Conservation (phyloP, 1,140 invertebrate species). For the Belonocnema kinseyi region DNA sequence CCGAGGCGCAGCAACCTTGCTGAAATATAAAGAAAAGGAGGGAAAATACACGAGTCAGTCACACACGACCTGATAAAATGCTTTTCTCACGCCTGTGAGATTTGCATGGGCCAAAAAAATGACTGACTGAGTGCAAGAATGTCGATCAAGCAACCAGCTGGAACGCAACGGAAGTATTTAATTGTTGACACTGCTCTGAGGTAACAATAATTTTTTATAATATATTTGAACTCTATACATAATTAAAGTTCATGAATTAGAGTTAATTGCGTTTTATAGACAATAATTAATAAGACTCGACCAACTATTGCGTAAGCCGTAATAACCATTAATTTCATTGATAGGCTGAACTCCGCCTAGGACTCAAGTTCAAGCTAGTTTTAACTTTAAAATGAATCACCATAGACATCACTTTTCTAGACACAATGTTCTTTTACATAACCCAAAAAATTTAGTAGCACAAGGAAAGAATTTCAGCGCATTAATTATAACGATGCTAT, state of each 20-base stretch:
- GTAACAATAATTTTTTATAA: not conserved
- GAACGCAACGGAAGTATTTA: slow-evolving; percentile 9
- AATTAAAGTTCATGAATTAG: not conserved
- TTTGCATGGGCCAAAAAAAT: slow-evolving; percentile 9
- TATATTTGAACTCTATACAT: not conserved
- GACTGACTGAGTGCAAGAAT: slow-evolving; percentile 7
- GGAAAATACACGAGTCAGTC: slow-evolving; percentile 37
- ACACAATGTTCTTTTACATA: no score
- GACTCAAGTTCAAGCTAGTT: not conserved
- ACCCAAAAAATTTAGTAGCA: no score
- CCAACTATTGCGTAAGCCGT: not conserved
- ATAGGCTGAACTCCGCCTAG: not conserved
- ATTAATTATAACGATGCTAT: no score
- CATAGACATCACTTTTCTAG: not conserved
- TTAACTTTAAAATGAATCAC: not conserved
- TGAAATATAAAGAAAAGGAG: slow-evolving; percentile 48
- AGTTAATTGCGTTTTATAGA: not conserved
- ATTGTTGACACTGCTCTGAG: not conserved
- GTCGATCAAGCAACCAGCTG: not conserved
- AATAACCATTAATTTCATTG: not conserved
- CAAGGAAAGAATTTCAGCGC: no score
- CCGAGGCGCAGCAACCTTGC: slow-evolving; percentile 40
- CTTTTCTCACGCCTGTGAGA: slow-evolving; percentile 48
- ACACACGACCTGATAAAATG: slow-evolving; percentile 35
- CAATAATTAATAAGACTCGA: slow-evolving; percentile 10